Conservation (phyloP, 2,888 invertebrate genomes). For the Cerastis leucographa region DNA sequence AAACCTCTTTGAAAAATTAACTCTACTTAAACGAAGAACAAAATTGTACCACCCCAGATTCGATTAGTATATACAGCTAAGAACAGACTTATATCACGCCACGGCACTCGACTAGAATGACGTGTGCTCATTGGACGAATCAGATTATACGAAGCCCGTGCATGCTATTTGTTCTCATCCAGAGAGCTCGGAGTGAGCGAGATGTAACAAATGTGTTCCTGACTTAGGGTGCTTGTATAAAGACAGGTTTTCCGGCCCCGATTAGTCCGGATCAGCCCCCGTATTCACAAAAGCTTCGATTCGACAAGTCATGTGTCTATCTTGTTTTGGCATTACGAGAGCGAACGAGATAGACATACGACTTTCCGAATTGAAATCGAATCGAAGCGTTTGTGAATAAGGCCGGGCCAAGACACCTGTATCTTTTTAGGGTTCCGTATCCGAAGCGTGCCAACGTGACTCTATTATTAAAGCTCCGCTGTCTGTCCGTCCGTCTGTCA, state of each 20-base stretch:
- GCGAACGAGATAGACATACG: too few relatives aligned
- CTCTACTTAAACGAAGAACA: background rate
- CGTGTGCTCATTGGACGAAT: slow-evolving; percentile 23
- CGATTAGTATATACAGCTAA: slow-evolving; percentile 18
- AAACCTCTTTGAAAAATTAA: background rate
- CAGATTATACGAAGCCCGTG: slow-evolving; percentile 20
- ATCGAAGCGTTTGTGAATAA: too few relatives aligned
- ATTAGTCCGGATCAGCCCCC: background rate
- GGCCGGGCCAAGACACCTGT: too few relatives aligned
- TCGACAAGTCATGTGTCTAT: too few relatives aligned
- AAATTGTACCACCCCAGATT: slow-evolving; percentile 20
- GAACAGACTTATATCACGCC: slow-evolving; percentile 2
- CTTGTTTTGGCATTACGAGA: too few relatives aligned
- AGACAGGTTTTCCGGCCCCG: background rate
- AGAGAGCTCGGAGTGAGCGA: background rate
- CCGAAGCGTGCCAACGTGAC: background rate
- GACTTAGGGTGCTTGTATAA: background rate
- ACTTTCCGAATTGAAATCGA: too few relatives aligned
- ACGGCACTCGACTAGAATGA: slow-evolving; percentile 16
- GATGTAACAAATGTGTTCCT: slow-evolving; percentile 33
- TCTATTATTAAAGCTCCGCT: background rate
- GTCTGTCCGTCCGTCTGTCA: background rate
- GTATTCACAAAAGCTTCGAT: too few relatives aligned
- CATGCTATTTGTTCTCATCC: slow-evolving; percentile 7
- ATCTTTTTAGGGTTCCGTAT: background rate